Evolutionary conservation across 2,888 invertebrate species (phyloP).

Genomic region (Ceriagrion tenellum): DNA sequence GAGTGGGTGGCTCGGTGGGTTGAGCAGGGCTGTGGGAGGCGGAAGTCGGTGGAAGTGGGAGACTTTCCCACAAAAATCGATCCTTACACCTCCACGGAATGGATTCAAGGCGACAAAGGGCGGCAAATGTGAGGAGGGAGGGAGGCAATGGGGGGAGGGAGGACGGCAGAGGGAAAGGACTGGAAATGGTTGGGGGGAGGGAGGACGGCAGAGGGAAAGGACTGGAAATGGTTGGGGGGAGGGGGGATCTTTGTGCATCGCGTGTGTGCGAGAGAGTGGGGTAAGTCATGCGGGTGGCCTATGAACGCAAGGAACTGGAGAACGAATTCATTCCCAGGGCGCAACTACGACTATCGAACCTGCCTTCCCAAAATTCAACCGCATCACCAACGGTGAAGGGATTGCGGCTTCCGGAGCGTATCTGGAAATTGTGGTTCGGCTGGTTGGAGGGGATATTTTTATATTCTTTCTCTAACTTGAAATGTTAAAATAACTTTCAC

Average conservation of each 20-base stretch:
- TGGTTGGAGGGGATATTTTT: too few relatives aligned
- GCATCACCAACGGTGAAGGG: not conserved
- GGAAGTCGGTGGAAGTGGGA: conserved; percentile 35
- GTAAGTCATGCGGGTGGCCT: not conserved
- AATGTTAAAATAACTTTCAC: too few relatives aligned
- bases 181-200: not conserved
- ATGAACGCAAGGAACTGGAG: not conserved
- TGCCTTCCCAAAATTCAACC: not conserved
- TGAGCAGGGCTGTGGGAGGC: not conserved
- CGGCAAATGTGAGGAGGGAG: not conserved
- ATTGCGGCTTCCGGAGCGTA: not conserved
- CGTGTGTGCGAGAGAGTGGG: not conserved
- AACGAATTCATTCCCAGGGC: not conserved
- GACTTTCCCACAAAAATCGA: conserved; percentile 47
- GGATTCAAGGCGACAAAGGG: conserved; percentile 57
- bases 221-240: too few relatives aligned
- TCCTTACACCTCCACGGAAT: conserved; percentile 43
- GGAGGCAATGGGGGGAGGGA: not conserved
- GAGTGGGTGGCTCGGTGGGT: not conserved
- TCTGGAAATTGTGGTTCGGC: too few relatives aligned
- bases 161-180: too few relatives aligned
- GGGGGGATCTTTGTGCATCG: too few relatives aligned
- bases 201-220: too few relatives aligned
- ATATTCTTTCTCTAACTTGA: too few relatives aligned
- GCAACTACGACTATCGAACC: not conserved